Evolutionary conservation across 2,797 vertebrate genomes (phyloP).

Genomic region (Galagoides demidoff): DNA sequence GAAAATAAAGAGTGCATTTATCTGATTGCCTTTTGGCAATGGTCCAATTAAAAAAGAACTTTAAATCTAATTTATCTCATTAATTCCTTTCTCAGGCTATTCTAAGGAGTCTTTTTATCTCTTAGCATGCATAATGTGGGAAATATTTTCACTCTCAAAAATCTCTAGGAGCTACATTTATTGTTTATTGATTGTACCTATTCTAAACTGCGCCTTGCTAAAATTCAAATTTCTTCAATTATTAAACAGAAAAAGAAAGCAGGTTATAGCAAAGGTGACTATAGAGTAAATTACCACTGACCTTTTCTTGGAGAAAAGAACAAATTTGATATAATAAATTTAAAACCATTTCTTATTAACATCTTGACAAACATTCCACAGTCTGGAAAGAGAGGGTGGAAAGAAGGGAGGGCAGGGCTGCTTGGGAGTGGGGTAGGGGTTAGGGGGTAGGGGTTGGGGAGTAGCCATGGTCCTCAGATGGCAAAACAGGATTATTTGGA

Average conservation of each 20-base stretch:
- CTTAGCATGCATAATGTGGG: background rate
- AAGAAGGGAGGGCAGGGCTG: background rate
- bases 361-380: background rate
- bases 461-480: fast-evolving
- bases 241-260: slow-evolving; percentile 45
- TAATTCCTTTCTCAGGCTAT: slow-evolving; percentile 22
- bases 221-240: slow-evolving; percentile 62
- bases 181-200: slow-evolving; percentile 60
- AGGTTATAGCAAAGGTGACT: background rate
- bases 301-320: slow-evolving; percentile 28
- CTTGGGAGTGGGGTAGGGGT: too few species aligned
- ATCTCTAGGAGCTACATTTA: slow-evolving; percentile 24
- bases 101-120: background rate
- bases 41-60: background rate
- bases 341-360: background rate
- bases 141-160: slow-evolving; percentile 39
- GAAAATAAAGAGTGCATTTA: slow-evolving; percentile 9
- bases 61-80: slow-evolving; percentile 36
- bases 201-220: slow-evolving; percentile 46
- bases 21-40: background rate
- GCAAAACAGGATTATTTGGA: background rate
- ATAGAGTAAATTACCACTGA: slow-evolving; percentile 16
- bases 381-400: too few species aligned
- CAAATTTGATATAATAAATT: background rate
- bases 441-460: too few species aligned